These are phyloP conservation scores for Pyrochroa serraticornis DNA, from an alignment of 2,888 invertebrate species.

Conservation along the genomic window DNA sequence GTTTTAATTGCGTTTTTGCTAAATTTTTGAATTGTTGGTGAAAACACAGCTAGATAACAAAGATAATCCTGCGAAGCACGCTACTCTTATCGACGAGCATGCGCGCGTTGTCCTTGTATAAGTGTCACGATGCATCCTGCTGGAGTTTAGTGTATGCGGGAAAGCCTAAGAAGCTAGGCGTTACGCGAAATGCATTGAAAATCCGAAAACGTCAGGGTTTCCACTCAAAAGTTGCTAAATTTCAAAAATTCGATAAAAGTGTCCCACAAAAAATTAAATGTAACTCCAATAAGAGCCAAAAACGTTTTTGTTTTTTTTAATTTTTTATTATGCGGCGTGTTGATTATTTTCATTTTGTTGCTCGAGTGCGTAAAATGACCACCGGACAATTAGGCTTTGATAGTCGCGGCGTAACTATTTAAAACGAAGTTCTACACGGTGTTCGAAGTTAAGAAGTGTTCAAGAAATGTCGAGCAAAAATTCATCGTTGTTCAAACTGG, in stretches of 20 bases:
- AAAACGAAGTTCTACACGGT: constrained; percentile 59
- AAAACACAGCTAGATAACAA: constrained; percentile 12
- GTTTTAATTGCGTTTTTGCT: too few relatives aligned
- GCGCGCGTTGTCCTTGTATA: constrained; percentile 28
- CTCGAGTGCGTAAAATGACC: not conserved
- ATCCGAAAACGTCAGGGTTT: not conserved
- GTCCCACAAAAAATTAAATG: constrained; percentile 14
- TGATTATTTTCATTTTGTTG: constrained; percentile 7
- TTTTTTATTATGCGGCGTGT: not conserved
- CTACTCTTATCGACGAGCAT: constrained; percentile 21
- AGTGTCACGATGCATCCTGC: constrained; percentile 29
- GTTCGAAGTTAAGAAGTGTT: constrained; percentile 55
- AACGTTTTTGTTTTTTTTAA: constrained; percentile 18
- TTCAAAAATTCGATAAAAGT: constrained; percentile 7
- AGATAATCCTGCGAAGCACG: constrained; percentile 24
- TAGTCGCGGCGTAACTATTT: constrained; percentile 15
- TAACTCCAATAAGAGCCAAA: constrained; percentile 1
- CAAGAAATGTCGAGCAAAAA: constrained; percentile 52
- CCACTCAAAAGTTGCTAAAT: not conserved
- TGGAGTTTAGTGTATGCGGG: constrained; percentile 29
- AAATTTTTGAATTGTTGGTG: too few relatives aligned
- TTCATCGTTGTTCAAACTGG: constrained; percentile 58
- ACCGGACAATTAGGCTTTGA: not conserved
- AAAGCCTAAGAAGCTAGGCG: constrained; percentile 24
- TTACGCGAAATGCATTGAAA: constrained; percentile 6